Evolutionary conservation across 2,797 vertebrate genomes (phyloP).

Genomic region (Enteromius trimaculatus): DNA sequence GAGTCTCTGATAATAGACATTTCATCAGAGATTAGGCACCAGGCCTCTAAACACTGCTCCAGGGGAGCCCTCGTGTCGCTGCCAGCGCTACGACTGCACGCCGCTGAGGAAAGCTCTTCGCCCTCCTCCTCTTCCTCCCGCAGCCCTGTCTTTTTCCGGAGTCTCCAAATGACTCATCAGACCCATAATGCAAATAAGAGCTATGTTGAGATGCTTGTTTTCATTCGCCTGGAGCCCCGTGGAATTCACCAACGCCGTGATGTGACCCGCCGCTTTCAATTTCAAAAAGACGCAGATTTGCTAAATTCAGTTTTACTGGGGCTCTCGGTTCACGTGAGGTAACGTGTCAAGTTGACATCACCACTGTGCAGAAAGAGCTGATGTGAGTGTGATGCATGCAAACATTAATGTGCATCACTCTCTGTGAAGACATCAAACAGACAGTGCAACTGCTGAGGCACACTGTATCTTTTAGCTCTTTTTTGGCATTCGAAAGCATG

Average conservation of each 20-base stretch:
- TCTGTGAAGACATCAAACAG: constrained; percentile 13
- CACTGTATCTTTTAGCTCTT: constrained; percentile 1
- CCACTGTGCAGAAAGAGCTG: constrained; percentile 23
- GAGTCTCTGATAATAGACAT: constrained; percentile 83
- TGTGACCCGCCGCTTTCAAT: constrained; percentile 30
- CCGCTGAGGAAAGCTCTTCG: constrained; percentile 40
- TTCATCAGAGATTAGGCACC: constrained; percentile 85
- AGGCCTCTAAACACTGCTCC: constrained; percentile 54
- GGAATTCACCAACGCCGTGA: constrained; percentile 32
- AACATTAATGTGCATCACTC: constrained; percentile 34
- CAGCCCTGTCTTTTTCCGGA: constrained; percentile 52
- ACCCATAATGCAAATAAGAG: constrained; percentile 57
- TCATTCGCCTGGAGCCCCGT: constrained; percentile 43
- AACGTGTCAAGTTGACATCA: not conserved
- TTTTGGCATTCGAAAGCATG: constrained; percentile 12
- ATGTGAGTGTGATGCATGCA: constrained; percentile 26
- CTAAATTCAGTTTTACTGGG: constrained; percentile 28
- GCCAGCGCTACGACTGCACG: constrained; percentile 47
- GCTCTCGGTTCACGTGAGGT: not conserved
- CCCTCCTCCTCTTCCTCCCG: constrained; percentile 35
- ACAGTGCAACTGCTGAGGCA: constrained; percentile 13
- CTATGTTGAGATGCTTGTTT: constrained; percentile 46
- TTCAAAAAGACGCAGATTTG: constrained; percentile 31
- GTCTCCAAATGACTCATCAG: constrained; percentile 56
- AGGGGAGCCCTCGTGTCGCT: constrained; percentile 39